Percentiles rank a stretch among this genome's conserved stretches.
Conservation (phyloP, 2,888 invertebrate genomes). For the Ormyrus nitidulus region DNA sequence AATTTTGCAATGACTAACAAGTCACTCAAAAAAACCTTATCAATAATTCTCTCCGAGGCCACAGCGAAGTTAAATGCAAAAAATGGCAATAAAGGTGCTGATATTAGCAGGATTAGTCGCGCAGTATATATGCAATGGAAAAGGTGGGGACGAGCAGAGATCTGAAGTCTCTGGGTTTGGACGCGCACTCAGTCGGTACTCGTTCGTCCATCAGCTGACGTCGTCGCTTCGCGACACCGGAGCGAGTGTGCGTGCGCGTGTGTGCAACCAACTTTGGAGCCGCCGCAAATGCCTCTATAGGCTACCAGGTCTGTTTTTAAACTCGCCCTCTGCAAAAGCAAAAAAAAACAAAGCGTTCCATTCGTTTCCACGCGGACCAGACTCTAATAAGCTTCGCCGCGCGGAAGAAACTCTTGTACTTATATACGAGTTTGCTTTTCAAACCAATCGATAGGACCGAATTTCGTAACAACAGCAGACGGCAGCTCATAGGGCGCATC, state of each 20-base stretch:
- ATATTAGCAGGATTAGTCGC: too few relatives aligned
- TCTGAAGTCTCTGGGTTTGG: not conserved
- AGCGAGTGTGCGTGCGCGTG: not conserved
- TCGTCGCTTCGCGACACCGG: not conserved
- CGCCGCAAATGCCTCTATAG: conserved; percentile 2
- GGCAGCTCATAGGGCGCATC: not conserved
- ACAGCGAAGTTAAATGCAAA: too few relatives aligned
- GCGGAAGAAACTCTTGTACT: too few relatives aligned
- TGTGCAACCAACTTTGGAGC: conserved; percentile 28
- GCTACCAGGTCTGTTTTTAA: conserved; percentile 44
- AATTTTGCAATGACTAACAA: too few relatives aligned
- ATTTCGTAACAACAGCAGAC: too few relatives aligned
- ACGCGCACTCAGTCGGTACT: conserved; percentile 31
- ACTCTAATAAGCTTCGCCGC: too few relatives aligned
- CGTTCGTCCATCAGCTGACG: conserved; percentile 26
- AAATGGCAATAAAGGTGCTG: too few relatives aligned
- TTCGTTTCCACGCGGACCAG: too few relatives aligned
- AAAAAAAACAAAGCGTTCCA: too few relatives aligned
- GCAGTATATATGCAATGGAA: too few relatives aligned
- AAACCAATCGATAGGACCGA: not conserved
- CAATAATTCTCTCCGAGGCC: too few relatives aligned
- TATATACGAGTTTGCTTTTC: not conserved
- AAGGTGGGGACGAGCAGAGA: not conserved
- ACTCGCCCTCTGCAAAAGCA: not conserved
- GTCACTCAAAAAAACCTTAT: too few relatives aligned